Base-by-base conservation (phyloP, 2,888 invertebrate genomes). In the Hypomecis punctinalis region DNA sequence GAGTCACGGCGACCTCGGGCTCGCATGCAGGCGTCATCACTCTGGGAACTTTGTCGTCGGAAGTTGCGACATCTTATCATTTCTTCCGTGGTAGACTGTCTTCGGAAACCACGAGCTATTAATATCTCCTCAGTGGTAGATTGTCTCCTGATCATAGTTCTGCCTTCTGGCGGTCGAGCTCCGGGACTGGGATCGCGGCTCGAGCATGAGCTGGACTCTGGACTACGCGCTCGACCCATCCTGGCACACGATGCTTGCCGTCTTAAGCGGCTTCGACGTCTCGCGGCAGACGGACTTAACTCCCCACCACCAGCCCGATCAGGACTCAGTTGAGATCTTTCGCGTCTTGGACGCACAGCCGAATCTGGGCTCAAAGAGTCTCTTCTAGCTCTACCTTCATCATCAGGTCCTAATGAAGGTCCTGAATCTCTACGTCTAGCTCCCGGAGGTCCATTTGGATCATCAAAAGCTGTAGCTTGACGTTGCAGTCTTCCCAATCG, bases 341-440 rank as follows among this genome's bases (percentile, higher is more conserved):
- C 97, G 72, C 97, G 96, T 48, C 97, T 94, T 35, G 95, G 94
- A 58, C 96, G 88, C 3, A 96, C 96, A 5, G 98, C 97, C 68
- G 97, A 97, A 84, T 98, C 98, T 0, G 98, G 98, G 69, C 97
- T 97, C n/a, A 98, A 86, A 0, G 97, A 97, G 81, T 98, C 98
- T 49, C 97, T 94, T 23, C 97, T 93, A 0, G 97, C 96, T 47
- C 96, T 93, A 56, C 96, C 96, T 77, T 96, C 95, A 68, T 96
- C 96, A 84, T 97, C 97, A 0, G 98, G 97, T 53, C 97, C 97
- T 48, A 98, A 89, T 1, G 97, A 97, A 5, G 97, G 97, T 67
- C 98, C 97, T 3, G 97, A 97, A 68, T 96, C 97, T 48, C 97
- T 94, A 49, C 97, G 94, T 67, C 94, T 94, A 7, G 93, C 91